Conservation (phyloP, 2,888 invertebrate species). For the Eudemis profundana region DNA sequence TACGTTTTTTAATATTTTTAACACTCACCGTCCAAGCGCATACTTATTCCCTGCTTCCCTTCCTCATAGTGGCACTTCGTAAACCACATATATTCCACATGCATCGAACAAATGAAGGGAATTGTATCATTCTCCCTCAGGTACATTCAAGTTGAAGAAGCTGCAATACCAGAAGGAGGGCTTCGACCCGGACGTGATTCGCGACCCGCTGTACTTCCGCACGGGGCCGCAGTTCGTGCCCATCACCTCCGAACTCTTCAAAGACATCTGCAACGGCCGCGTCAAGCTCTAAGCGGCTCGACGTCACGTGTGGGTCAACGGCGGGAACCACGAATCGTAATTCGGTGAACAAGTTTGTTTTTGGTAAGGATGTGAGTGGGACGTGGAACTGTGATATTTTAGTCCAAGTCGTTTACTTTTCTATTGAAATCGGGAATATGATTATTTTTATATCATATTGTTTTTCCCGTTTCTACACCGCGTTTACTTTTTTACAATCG, state of each 20-base stretch:
- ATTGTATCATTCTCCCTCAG: constrained; percentile 72
- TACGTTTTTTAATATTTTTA: no score
- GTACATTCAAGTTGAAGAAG: constrained; percentile 97
- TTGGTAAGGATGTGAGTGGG: no score
- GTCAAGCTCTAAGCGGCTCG: constrained; percentile 68
- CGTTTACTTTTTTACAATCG: no score
- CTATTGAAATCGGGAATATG: no score
- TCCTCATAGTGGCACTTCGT: no score
- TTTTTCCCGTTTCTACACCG: no score
- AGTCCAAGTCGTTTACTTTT: no score
- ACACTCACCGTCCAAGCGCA: no score
- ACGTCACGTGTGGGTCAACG: background rate
- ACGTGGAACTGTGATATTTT: no score
- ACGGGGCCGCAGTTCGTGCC: constrained; percentile 81
- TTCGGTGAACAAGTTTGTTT: background rate
- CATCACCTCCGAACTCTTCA: constrained; percentile 86
- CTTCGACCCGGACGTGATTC: constrained; percentile 89
- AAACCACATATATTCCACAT: no score
- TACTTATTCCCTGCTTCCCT: no score
- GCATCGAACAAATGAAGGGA: background rate
- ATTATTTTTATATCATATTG: no score
- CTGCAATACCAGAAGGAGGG: constrained; percentile 93
- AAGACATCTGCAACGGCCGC: constrained; percentile 82
- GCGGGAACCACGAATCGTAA: background rate
- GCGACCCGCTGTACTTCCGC: constrained; percentile 90